Evolutionary conservation across 2,888 invertebrate genomes (phyloP), one percentile per base, ranked within the genome.

Genomic region (Apamea sordens): DNA sequence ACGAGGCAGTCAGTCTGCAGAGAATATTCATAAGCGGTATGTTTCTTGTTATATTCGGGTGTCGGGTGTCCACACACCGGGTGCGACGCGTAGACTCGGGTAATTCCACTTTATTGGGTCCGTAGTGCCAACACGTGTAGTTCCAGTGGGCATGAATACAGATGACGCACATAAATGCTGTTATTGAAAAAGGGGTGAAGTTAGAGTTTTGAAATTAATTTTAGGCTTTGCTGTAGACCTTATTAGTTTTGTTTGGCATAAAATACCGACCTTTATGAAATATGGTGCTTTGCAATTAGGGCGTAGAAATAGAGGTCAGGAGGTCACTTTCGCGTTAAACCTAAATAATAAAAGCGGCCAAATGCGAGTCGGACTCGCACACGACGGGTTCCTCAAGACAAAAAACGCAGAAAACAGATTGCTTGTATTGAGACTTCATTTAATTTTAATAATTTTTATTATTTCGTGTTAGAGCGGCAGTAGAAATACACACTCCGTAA

Each of bases 51-150:
- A 88, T 84, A 80, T 89, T 88, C 64, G 74, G 86, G 86, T 88
- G 85, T 86, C 72, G 70, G 85, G 84, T 87, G 83, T 86, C 84
- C 82, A 79, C 82, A 87, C 85, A 84, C 80, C 85, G 81, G 83
- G 84, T 86, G 88, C 87, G 86, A 85, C 91, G 87, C 91, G 92
- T 89, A 91, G 90, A 89, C 87, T 83, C 83, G 83, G 77, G 84
- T 92, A 93, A 93, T 93, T 92, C 89, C 90, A 91, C 89, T 91
- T 93, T 93, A 93, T 94, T 92, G 92, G 90, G 91, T 92, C 90
- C 90, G 89, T 91, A 92, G 91, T 89, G 90, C 90, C 90, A 89
- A 93, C 93, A 92, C 91, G 91, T 93, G 91, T 92, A 90, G 89
- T 87, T 90, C 83, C 89, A 74, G 79, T 76, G 86, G 88, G 84